phyloP scores from a whole-genome alignment of 1,140 invertebrate species.

The Anthonomus grandis region DNA sequence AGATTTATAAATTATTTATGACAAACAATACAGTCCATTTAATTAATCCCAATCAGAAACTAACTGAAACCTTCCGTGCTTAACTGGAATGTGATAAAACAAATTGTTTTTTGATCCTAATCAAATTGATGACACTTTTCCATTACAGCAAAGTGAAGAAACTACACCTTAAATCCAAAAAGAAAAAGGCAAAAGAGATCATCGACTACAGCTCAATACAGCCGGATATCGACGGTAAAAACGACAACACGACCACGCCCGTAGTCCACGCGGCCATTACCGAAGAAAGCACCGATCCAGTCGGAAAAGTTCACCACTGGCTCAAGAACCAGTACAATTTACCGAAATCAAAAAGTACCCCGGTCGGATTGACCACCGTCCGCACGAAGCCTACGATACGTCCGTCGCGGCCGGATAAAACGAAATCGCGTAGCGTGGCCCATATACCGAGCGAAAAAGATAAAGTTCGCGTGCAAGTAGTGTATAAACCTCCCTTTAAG shows the following conservation, averaged over 20 bases:
- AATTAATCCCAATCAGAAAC: too few relatives aligned
- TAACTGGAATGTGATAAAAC: too few relatives aligned
- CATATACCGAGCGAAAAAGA: conserved; percentile 56
- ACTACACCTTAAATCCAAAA: conserved; percentile 50
- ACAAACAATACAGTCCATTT: too few relatives aligned
- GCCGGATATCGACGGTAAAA: conserved; percentile 51
- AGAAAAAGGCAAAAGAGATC: conserved; percentile 64
- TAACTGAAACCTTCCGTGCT: too few relatives aligned
- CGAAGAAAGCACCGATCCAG: conserved; percentile 62
- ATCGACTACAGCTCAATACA: conserved; percentile 73
- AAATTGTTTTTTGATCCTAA: too few relatives aligned
- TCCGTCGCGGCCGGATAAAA: conserved; percentile 44
- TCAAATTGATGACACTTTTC: too few relatives aligned
- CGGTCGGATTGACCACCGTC: conserved; percentile 56
- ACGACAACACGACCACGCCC: conserved; percentile 39
- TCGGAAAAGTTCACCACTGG: conserved; percentile 81
- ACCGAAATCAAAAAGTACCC: conserved; percentile 71
- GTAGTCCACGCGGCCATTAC: conserved; percentile 42
- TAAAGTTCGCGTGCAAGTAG: conserved; percentile 72
- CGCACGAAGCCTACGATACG: conserved; percentile 44
- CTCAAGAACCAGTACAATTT: conserved; percentile 59
- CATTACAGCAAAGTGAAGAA: conserved; percentile 44
- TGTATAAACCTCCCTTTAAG: conserved; percentile 81
- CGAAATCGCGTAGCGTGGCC: conserved; percentile 48
- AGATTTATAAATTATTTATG: too few relatives aligned